Conservation (phyloP, 1,140 invertebrate species). For the Schmidtea mediterranea region DNA sequence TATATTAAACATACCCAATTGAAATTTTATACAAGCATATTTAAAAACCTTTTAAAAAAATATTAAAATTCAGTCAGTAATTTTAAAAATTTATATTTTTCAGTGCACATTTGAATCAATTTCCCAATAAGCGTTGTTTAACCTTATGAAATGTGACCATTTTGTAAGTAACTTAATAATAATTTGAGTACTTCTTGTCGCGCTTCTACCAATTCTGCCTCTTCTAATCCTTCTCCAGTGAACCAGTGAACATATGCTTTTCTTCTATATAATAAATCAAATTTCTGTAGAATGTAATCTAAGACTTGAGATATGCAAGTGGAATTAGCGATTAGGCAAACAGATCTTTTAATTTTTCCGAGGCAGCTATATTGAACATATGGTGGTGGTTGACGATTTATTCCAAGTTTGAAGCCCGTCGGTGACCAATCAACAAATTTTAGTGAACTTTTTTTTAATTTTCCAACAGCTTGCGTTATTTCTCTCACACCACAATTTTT, state of each 20-base stretch:
- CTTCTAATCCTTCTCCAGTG: conserved; percentile 8
- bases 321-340: conserved; percentile 1
- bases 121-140: no score
- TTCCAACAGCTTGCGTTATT: conserved; percentile 46
- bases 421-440: conserved; percentile 12
- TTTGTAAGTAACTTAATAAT: conserved; percentile 11
- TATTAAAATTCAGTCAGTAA: no score
- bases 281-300: conserved; percentile 14
- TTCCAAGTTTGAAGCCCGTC: conserved; percentile 15
- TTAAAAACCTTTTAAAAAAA: no score
- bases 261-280: conserved; percentile 10
- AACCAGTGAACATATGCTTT: conserved; percentile 17
- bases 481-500: conserved; percentile 39
- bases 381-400: conserved; percentile 17
- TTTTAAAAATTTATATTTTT: no score
- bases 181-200: conserved; percentile 13
- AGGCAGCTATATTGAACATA: conserved; percentile 16
- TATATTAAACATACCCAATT: no score
- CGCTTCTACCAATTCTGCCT: conserved; percentile 14
- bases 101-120: no score
- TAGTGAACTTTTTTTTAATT: conserved; percentile 32
- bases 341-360: conserved; percentile 16
- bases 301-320: not conserved
- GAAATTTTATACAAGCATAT: no score
- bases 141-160: no score